These are phyloP conservation scores for Cynopterus brachyotis DNA, from an alignment of 2,113 vertebrate species.

Conservation along the genomic window DNA sequence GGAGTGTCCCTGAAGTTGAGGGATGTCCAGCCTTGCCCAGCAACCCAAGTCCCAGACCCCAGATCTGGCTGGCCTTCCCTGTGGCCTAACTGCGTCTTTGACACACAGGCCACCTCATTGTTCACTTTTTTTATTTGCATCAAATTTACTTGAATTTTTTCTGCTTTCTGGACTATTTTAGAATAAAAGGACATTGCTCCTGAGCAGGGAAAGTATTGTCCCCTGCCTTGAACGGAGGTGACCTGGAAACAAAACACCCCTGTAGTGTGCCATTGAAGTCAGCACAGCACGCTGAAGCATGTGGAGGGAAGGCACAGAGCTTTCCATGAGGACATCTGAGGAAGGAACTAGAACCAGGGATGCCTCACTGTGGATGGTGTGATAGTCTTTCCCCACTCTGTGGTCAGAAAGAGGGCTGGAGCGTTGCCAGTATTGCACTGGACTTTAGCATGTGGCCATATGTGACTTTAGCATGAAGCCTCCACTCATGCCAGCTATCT, in stretches of 20 bases:
- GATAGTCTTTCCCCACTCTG: not conserved
- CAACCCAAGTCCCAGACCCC: not conserved
- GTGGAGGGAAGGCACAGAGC: not conserved
- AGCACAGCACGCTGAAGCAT: not conserved
- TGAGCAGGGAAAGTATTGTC: not conserved
- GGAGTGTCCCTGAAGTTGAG: not conserved
- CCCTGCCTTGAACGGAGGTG: not conserved
- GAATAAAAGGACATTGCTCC: not conserved
- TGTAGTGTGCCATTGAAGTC: not conserved
- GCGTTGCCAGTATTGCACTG: fast-evolving
- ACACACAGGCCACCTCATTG: not conserved
- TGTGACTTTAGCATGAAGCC: too few relatives aligned
- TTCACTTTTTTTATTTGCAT: not conserved
- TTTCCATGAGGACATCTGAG: not conserved
- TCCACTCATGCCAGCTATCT: not conserved
- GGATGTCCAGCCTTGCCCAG: not conserved
- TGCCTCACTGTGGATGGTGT: not conserved
- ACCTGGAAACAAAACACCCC: not conserved
- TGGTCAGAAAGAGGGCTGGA: not conserved
- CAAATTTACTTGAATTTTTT: not conserved
- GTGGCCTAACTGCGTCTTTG: not conserved
- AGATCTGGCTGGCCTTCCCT: not conserved
- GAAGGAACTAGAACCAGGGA: not conserved
- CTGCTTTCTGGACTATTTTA: not conserved
- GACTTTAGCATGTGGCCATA: fast-evolving